Percentiles rank a stretch among this genome's conserved stretches.
Evolutionary conservation across 2,113 vertebrate species (phyloP).

Genomic region (Strix aluco): DNA sequence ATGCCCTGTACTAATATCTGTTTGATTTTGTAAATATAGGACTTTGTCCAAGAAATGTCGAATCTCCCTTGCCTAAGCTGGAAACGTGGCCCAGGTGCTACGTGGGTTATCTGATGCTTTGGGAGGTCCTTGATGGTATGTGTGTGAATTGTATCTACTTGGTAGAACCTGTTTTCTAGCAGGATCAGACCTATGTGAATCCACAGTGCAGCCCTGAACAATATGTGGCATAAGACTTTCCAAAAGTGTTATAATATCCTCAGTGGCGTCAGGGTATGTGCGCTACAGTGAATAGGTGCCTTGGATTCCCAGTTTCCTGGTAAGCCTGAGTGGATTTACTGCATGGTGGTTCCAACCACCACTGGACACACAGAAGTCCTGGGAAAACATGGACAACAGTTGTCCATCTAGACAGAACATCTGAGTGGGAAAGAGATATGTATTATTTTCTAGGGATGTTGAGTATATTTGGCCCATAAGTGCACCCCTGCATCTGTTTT

Average conservation of each 20-base stretch:
- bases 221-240: neutral
- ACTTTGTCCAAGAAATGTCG: neutral
- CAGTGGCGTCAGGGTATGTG: neutral
- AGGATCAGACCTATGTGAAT: neutral
- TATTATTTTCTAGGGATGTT: neutral
- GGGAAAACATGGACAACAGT: neutral
- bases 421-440: neutral
- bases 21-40: neutral
- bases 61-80: neutral
- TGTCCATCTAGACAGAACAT: neutral
- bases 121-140: neutral
- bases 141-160: neutral
- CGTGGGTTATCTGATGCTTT: neutral
- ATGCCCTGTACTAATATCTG: neutral
- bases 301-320: neutral
- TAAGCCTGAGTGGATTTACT: neutral
- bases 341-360: neutral
- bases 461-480: neutral
- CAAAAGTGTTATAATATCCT: neutral
- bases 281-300: neutral
- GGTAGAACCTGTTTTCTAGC: neutral
- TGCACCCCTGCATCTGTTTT: fast-evolving
- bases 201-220: neutral
- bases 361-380: neutral
- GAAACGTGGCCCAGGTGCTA: neutral